These are phyloP conservation scores for Drosophila helvetica DNA, from an alignment of 2,888 invertebrate species.

Conservation along the genomic window DNA sequence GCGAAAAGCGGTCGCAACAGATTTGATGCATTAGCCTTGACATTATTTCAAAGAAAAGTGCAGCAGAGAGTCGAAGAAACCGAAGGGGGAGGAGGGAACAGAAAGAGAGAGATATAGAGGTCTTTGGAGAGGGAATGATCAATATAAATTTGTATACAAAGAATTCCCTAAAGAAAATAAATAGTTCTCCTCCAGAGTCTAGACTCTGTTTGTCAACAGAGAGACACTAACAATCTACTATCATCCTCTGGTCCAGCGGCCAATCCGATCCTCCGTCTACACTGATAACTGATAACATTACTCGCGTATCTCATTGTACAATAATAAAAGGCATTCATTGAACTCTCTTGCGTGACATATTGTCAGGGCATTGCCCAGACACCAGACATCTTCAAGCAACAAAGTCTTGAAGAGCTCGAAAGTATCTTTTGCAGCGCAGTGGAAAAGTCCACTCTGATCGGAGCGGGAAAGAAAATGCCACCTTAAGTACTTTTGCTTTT, in stretches of 20 bases:
- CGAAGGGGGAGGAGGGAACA: not conserved
- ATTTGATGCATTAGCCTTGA: constrained; percentile 40
- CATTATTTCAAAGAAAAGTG: constrained; percentile 32
- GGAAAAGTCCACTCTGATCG: not conserved
- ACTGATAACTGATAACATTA: constrained; percentile 24
- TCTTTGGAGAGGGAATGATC: not conserved
- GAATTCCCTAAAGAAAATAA: too few species aligned
- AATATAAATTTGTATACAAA: too few species aligned
- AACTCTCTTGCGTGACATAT: constrained; percentile 12
- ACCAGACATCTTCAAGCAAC: not conserved
- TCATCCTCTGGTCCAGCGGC: not conserved
- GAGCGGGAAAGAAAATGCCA: not conserved
- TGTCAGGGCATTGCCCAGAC: constrained; percentile 28
- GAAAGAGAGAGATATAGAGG: not conserved
- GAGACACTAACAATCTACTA: not conserved
- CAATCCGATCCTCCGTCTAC: not conserved
- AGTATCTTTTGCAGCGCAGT: not conserved
- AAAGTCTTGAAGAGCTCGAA: constrained; percentile 14
- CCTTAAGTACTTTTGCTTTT: constrained; percentile 8
- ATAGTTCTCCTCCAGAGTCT: too few species aligned
- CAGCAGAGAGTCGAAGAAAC: not conserved
- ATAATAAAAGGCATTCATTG: constrained; percentile 34
- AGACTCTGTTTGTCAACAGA: not conserved
- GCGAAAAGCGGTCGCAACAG: constrained; percentile 21
- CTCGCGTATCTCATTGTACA: not conserved